Evolutionary conservation across 2,888 invertebrate genomes (phyloP).

Genomic region (Erebia palarica): DNA sequence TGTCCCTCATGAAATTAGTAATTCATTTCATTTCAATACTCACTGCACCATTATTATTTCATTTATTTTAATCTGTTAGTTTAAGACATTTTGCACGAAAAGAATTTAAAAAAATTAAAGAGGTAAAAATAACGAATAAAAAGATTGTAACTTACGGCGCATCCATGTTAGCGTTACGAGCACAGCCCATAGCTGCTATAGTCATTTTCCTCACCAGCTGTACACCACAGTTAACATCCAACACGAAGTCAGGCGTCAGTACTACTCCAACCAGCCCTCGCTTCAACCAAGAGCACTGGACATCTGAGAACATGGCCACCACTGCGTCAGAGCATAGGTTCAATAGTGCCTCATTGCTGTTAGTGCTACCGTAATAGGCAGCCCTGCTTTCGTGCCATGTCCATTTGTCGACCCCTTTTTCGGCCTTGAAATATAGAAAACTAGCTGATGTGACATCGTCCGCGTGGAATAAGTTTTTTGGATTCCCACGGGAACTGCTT

Average conservation of each 20-base stretch:
- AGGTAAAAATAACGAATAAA: too few species aligned
- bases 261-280: slow-evolving; percentile 64
- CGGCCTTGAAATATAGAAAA: slow-evolving; percentile 39
- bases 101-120: too few species aligned
- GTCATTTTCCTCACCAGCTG: slow-evolving; percentile 59
- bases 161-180: slow-evolving; percentile 55
- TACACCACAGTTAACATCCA: slow-evolving; percentile 54
- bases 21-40: too few species aligned
- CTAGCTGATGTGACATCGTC: too few species aligned
- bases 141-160: slow-evolving; percentile 58
- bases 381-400: slow-evolving; percentile 56
- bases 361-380: slow-evolving; percentile 55
- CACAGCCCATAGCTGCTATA: slow-evolving; percentile 62
- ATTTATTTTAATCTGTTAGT: too few species aligned
- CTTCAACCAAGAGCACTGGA: slow-evolving; percentile 66
- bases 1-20: too few species aligned
- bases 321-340: slow-evolving; percentile 66
- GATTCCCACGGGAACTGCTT: too few species aligned
- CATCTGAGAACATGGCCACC: slow-evolving; percentile 54
- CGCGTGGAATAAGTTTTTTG: too few species aligned
- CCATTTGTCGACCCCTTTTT: slow-evolving; percentile 54
- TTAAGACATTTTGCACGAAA: too few species aligned
- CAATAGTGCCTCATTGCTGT: slow-evolving; percentile 58
- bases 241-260: slow-evolving; percentile 59
- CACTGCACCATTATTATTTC: too few species aligned